These are phyloP conservation scores for Hydractinia symbiolongicarpus DNA, from an alignment of 30 jellyfish, hydroid and myxozoan genomes.

Conservation along the genomic window DNA sequence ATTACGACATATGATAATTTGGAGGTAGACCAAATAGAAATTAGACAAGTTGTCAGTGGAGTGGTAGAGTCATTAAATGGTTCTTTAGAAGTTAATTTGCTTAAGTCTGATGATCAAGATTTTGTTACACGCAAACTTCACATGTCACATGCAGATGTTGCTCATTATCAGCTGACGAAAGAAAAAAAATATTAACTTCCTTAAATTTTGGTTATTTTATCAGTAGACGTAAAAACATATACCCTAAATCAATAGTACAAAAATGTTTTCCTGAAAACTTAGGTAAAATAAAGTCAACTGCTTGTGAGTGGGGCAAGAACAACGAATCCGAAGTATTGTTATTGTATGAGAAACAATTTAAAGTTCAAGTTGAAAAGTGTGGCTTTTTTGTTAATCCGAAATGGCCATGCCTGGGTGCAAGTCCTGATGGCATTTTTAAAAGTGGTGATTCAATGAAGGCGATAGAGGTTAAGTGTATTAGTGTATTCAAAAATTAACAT, in stretches of 20 bases:
- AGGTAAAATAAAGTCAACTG: not conserved
- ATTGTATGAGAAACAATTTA: no score
- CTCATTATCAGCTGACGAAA: not conserved
- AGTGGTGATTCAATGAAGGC: slow-evolving; percentile 8
- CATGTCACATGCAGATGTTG: not conserved
- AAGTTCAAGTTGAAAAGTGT: no score
- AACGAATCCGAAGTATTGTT: not conserved
- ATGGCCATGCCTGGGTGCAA: slow-evolving; percentile 53
- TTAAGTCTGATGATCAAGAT: not conserved
- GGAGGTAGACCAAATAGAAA: slow-evolving; percentile 3
- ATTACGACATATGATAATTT: not conserved
- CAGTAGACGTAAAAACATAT: not conserved
- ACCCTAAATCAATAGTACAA: not conserved
- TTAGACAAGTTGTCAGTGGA: no score
- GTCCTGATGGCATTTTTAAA: slow-evolving; percentile 27
- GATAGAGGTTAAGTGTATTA: slow-evolving; percentile 26
- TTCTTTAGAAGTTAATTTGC: not conserved
- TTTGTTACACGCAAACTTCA: not conserved
- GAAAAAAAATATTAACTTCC: not conserved
- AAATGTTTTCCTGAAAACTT: not conserved
- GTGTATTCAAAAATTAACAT: no score
- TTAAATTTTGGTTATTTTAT: not conserved
- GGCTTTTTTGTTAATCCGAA: not conserved
- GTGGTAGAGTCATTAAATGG: no score
- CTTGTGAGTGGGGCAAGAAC: slow-evolving; percentile 43